Base-by-base conservation (phyloP, 30 jellyfish, hydroid and myxozoan species). In the Cassiopea xamachana region DNA sequence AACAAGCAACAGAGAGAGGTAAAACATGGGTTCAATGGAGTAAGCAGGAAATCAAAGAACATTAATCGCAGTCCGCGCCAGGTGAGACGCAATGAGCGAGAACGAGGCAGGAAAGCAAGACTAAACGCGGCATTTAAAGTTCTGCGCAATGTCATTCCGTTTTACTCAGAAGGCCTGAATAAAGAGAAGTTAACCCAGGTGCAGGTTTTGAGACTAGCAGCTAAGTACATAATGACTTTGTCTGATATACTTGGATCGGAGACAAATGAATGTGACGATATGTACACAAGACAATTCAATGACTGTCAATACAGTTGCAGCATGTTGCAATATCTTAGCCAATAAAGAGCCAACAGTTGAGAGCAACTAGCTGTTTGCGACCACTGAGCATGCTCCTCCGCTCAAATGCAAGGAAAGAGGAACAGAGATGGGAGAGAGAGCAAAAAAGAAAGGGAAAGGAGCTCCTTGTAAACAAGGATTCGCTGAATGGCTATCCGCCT, bases 91-190 rank as follows among this genome's bases (percentile, higher is more conserved):
- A 94, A 94, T 71, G 98, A 94, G 78, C 79, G 98, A 81, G 98
- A 94, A 69, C 84, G 98, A 9, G 91, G 96, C 43, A 69, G 98
- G 81, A 94, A 94, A 70, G 98, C 98, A 58, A 85, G 98, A 72
- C 87, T 94, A 55, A 89, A 94, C 77, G 92, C 97, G 43, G 98
- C 98, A 44, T 94, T 94, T 75, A 94, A 90, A 85, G 93, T 94
- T 5, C 73, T 94, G 17, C 84, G 97, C 49, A 86, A 90, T 50
- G 90, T 89, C 39, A 84, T 94, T 19, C 98, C 98, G 48, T 69
- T 86, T 50, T 80, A 78, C 69, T 79, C 94, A 48, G 98, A 92
- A 12, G 92, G 94, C n/a, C 89, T 92, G 13, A 84, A 80, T 68
- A 85, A 92, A 80, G 97, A 92, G 60, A 90, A 94, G 80, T 74